Conservation (phyloP, 2,888 invertebrate species). For the Phyto melanocephala region DNA sequence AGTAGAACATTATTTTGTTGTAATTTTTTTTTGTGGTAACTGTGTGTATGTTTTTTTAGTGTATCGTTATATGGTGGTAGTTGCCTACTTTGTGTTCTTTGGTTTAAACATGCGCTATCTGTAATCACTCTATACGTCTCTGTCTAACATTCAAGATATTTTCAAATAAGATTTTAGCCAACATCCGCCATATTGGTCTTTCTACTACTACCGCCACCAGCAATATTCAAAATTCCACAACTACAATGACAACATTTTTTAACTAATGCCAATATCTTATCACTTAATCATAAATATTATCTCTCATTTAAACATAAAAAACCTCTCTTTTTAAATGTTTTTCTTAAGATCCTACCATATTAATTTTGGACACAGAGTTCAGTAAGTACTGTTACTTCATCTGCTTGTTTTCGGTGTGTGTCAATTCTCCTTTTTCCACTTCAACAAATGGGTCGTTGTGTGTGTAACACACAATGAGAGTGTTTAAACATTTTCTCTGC, state of each 20-base stretch:
- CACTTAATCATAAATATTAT: neutral
- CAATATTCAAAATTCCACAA: neutral
- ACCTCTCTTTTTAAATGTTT: neutral
- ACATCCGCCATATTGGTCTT: constrained; percentile 59
- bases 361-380: neutral
- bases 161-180: constrained; percentile 13
- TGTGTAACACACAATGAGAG: neutral
- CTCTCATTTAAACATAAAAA: constrained; percentile 2
- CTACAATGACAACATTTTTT: neutral
- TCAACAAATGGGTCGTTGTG: no score
- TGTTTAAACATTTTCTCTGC: constrained; percentile 41
- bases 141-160: neutral
- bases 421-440: neutral
- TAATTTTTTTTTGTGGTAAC: constrained; percentile 4
- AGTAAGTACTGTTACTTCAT: no score
- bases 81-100: neutral
- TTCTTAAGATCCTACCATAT: neutral
- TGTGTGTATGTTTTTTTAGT: neutral
- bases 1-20: constrained; percentile 12
- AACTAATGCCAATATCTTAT: neutral
- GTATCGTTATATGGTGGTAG: constrained; percentile 35
- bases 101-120: constrained; percentile 23
- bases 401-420: neutral
- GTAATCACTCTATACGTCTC: constrained; percentile 50
- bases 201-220: constrained; percentile 6